These are phyloP conservation scores for Epirrita christyi DNA, from an alignment of 2,888 invertebrate species.

Conservation along the genomic window DNA sequence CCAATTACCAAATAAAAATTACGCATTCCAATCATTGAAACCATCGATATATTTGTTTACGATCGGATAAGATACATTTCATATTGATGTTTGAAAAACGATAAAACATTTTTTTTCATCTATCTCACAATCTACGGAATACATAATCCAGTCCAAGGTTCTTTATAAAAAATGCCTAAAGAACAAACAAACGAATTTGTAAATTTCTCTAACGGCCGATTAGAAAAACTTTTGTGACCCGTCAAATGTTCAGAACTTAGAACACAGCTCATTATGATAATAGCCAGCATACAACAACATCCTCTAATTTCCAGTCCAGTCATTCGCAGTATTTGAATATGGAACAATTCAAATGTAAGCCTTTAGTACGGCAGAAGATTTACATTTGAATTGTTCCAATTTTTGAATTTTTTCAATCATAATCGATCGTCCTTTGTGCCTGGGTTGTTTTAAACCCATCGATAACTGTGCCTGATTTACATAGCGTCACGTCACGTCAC, in stretches of 20 bases:
- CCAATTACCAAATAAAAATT: slow-evolving; percentile 28
- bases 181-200: slow-evolving; percentile 40
- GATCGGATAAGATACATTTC: slow-evolving; percentile 26
- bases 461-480: not conserved
- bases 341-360: no score
- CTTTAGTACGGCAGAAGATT: no score
- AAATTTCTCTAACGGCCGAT: slow-evolving; percentile 32
- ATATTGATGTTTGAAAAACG: slow-evolving; percentile 22
- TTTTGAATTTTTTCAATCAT: no score
- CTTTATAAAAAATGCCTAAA: slow-evolving; percentile 31
- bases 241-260: slow-evolving; percentile 41
- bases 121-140: slow-evolving; percentile 31
- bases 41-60: slow-evolving; percentile 24
- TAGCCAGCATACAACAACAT: slow-evolving; percentile 2
- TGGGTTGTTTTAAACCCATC: no score
- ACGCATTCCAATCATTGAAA: slow-evolving; percentile 26
- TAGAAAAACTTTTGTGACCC: slow-evolving; percentile 40
- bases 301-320: not conserved
- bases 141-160: slow-evolving; percentile 33
- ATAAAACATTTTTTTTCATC: slow-evolving; percentile 23
- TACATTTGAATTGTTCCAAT: no score
- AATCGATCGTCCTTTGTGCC: no score
- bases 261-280: slow-evolving; percentile 8
- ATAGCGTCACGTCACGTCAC: not conserved
- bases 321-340: not conserved